Evolutionary conservation across 2,113 vertebrate genomes (phyloP).

Genomic region (Emydocephalus ijimae): DNA sequence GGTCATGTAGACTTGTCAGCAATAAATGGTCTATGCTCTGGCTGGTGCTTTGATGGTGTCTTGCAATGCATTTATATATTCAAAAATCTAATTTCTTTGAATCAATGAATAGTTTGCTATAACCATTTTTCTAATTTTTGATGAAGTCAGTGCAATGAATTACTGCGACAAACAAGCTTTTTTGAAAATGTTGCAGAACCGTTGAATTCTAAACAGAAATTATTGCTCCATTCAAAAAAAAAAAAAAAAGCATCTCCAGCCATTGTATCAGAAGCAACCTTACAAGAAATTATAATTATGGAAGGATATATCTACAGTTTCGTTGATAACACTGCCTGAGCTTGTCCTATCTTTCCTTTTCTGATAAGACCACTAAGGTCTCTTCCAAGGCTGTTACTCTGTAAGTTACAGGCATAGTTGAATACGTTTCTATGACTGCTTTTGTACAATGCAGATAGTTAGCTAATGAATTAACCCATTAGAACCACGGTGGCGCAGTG

Average conservation of each 20-base stretch:
- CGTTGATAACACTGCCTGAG: not conserved
- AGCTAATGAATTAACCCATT: not conserved
- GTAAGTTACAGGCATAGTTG: not conserved
- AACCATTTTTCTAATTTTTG: slow-evolving; percentile 39
- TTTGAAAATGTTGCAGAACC: not conserved
- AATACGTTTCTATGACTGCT: not conserved
- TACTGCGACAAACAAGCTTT: not conserved
- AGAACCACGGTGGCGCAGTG: no score
- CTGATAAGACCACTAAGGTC: not conserved
- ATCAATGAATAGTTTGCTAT: slow-evolving; percentile 32
- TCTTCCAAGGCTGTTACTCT: no score
- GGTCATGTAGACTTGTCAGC: not conserved
- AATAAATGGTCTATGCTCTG: not conserved
- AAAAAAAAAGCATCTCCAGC: not conserved
- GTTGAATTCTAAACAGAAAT: not conserved
- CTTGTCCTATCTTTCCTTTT: not conserved
- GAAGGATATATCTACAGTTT: not conserved
- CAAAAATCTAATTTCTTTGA: not conserved
- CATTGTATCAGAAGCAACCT: no score
- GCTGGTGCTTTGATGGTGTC: not conserved
- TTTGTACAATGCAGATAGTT: not conserved
- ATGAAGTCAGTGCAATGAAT: slow-evolving; percentile 11
- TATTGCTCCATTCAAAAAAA: not conserved
- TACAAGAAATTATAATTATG: not conserved
- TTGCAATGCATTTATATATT: not conserved